A percentile compares a stretch with the other conserved stretches of the same genome.
Conservation (phyloP, 2,113 vertebrate genomes). For the Illadopsis cleaveri region DNA sequence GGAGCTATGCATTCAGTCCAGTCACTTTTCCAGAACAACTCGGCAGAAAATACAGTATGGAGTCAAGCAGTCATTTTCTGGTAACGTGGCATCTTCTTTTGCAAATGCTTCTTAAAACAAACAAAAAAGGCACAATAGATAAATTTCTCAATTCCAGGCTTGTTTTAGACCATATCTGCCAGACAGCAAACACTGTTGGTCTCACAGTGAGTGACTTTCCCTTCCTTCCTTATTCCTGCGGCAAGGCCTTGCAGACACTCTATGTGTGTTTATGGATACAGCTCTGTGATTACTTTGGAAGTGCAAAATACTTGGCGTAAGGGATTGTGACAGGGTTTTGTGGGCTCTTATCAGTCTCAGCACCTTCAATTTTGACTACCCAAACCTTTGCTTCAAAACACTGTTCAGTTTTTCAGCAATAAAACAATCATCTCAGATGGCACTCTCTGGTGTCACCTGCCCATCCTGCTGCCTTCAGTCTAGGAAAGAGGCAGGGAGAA, state of each 20-base stretch:
- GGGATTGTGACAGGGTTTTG: background rate
- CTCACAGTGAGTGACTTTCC: background rate
- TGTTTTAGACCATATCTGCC: background rate
- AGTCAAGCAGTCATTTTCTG: background rate
- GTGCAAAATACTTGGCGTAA: background rate
- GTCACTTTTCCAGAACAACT: background rate
- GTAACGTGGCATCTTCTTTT: slow-evolving; percentile 33
- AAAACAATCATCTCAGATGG: background rate
- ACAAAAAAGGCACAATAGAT: background rate
- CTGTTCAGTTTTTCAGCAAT: background rate
- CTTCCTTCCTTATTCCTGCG: background rate
- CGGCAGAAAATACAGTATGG: background rate
- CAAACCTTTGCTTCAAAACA: background rate
- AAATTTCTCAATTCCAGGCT: background rate
- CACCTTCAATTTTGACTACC: background rate
- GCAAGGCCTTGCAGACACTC: background rate
- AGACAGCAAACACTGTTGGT: background rate
- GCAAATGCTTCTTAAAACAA: slow-evolving; percentile 36
- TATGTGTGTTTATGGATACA: background rate
- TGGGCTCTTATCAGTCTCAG: background rate
- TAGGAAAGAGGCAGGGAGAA: background rate
- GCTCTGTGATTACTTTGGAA: slow-evolving; percentile 33
- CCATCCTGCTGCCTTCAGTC: background rate
- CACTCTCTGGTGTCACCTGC: background rate
- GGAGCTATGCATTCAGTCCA: background rate